Percentiles rank a stretch among this genome's conserved stretches.
phyloP scores from a whole-genome alignment of 2,797 vertebrate species.

The Lepilemur septentrionalis region DNA sequence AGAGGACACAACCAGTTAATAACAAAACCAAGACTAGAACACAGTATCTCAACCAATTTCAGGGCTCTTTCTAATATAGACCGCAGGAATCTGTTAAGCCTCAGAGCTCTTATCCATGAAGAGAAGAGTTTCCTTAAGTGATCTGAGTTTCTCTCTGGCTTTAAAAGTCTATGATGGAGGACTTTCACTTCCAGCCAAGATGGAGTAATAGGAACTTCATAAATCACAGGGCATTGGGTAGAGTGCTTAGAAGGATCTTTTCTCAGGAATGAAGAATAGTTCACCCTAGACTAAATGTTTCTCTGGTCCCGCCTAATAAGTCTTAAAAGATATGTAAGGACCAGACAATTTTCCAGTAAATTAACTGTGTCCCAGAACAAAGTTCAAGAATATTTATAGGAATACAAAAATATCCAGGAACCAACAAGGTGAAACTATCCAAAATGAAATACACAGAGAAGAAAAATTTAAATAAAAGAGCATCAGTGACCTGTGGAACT shows the following conservation, averaged over 20 bases:
- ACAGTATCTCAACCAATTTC: not conserved
- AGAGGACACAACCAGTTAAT: not conserved
- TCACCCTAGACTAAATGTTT: not conserved
- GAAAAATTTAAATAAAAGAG: not conserved
- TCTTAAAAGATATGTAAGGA: not conserved
- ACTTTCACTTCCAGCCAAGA: slow-evolving; percentile 10
- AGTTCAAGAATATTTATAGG: not conserved
- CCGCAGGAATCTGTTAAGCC: not conserved
- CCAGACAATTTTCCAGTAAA: not conserved
- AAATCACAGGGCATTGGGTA: not conserved
- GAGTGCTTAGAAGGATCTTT: not conserved
- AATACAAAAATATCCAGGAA: not conserved
- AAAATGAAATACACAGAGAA: not conserved
- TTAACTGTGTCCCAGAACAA: not conserved
- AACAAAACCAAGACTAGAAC: not conserved
- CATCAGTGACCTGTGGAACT: not conserved
- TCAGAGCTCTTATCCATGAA: not conserved
- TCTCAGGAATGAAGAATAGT: not conserved
- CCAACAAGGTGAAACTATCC: not conserved
- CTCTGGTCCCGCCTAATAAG: not conserved
- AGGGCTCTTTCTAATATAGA: not conserved
- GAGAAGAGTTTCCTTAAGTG: not conserved
- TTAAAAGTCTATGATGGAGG: not conserved
- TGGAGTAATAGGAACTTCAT: not conserved
- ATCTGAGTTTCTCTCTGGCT: slow-evolving; percentile 13